phyloP scores from a whole-genome alignment of 1,140 invertebrate genomes.

The Meteorus sp. region DNA sequence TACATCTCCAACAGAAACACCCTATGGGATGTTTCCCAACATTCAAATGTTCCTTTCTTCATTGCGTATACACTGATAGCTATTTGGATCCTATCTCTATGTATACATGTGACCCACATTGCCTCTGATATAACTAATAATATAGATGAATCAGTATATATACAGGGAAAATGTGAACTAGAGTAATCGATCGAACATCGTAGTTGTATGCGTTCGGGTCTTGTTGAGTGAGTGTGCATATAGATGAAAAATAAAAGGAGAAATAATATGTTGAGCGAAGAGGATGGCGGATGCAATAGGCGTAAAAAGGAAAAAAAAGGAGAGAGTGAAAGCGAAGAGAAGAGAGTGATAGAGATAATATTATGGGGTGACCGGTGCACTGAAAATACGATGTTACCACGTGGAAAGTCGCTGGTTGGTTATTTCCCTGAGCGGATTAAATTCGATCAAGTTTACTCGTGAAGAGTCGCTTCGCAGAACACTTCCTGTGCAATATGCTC shows the following conservation, averaged over 20 bases:
- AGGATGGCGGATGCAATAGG: neutral
- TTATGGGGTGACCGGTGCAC: neutral
- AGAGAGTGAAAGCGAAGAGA: neutral
- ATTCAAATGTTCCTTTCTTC: too few species aligned
- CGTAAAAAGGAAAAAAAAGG: neutral
- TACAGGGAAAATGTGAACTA: too few species aligned
- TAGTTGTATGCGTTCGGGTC: too few species aligned
- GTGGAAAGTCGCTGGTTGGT: slow-evolving; percentile 19
- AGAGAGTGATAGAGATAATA: too few species aligned
- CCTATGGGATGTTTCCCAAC: too few species aligned
- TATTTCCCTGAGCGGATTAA: slow-evolving; percentile 18
- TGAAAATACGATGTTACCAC: neutral
- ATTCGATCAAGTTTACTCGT: slow-evolving; percentile 19
- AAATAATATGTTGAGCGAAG: neutral
- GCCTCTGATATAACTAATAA: neutral
- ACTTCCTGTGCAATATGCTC: too few species aligned
- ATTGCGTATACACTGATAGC: too few species aligned
- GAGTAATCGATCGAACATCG: too few species aligned
- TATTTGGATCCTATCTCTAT: too few species aligned
- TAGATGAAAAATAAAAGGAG: too few species aligned
- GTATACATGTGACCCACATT: neutral
- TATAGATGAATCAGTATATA: neutral
- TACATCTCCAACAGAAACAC: too few species aligned
- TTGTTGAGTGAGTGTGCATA: too few species aligned
- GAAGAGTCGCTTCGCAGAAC: neutral